Conservation (phyloP, 2,888 invertebrate genomes). For the Meliscaeva auricollis region DNA sequence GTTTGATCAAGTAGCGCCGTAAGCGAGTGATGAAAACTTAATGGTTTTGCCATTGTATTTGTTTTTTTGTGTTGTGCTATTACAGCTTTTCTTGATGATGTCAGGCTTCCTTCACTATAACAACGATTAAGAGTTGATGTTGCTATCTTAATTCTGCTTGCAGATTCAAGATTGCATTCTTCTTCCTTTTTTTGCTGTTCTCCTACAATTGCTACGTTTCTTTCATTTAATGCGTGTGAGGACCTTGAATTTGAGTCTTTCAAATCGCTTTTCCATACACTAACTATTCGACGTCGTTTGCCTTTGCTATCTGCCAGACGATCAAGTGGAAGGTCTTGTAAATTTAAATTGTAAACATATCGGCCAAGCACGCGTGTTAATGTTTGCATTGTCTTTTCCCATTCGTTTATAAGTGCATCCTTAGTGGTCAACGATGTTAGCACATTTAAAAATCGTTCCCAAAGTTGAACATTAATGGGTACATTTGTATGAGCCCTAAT, state of each 20-base stretch:
- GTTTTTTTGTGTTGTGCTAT: constrained; percentile 77
- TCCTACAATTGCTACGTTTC: constrained; percentile 62
- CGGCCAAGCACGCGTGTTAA: constrained; percentile 96
- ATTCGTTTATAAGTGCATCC: constrained; percentile 97
- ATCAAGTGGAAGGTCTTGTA: constrained; percentile 93
- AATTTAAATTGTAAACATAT: constrained; percentile 97
- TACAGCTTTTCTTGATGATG: constrained; percentile 79
- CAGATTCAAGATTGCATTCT: constrained; percentile 70
- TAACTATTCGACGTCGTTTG: constrained; percentile 86
- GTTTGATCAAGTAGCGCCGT: constrained; percentile 78
- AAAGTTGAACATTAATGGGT: constrained; percentile 93
- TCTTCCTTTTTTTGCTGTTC: constrained; percentile 70
- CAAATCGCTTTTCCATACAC: constrained; percentile 81
- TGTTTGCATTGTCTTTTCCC: constrained; percentile 99
- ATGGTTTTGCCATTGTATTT: constrained; percentile 77
- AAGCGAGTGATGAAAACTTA: constrained; percentile 80
- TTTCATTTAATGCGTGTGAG: constrained; percentile 63
- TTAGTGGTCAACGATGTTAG: constrained; percentile 95
- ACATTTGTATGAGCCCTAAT: constrained; percentile 98
- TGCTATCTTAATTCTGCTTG: constrained; percentile 73
- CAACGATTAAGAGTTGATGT: constrained; percentile 84
- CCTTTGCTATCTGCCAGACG: constrained; percentile 91
- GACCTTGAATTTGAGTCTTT: constrained; percentile 66
- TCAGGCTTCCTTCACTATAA: constrained; percentile 86
- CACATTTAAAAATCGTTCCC: constrained; percentile 96